A percentile compares a stretch with the other conserved stretches of the same genome.
Conservation (phyloP, 2,113 vertebrate species). For the Cavia porcellus region DNA sequence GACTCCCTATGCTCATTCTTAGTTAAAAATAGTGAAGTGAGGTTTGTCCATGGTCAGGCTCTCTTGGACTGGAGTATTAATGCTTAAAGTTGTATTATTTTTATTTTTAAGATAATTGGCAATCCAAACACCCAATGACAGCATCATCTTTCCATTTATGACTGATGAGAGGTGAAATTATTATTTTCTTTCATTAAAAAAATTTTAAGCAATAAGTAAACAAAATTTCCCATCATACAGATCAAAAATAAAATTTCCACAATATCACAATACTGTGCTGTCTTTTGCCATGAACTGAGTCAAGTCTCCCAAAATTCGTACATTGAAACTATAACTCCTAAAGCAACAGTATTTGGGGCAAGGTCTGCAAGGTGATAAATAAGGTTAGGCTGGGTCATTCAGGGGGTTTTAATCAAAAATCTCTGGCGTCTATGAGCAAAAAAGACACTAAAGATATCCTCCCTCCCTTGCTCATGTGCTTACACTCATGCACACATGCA, state of each 20-base stretch:
- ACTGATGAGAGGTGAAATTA: not conserved
- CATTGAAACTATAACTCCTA: not conserved
- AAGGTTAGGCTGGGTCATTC: not conserved
- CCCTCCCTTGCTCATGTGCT: no score
- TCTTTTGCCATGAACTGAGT: not conserved
- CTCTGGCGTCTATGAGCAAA: not conserved
- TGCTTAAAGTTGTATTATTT: not conserved
- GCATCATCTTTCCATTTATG: not conserved
- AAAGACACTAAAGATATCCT: not conserved
- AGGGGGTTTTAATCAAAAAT: not conserved
- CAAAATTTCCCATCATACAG: not conserved
- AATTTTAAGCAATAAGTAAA: not conserved
- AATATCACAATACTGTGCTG: not conserved
- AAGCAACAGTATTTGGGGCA: not conserved
- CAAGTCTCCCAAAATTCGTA: not conserved
- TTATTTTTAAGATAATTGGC: not conserved
- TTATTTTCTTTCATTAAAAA: not conserved
- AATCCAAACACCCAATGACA: not conserved
- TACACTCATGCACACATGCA: not conserved
- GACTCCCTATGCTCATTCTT: not conserved
- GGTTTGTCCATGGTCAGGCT: not conserved
- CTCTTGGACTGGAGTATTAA: not conserved
- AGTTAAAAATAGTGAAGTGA: not conserved
- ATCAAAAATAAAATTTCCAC: not conserved
- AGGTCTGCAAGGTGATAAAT: not conserved